Base-by-base conservation (phyloP, 2,888 invertebrate genomes). In the Lasioglossum malachurum region DNA sequence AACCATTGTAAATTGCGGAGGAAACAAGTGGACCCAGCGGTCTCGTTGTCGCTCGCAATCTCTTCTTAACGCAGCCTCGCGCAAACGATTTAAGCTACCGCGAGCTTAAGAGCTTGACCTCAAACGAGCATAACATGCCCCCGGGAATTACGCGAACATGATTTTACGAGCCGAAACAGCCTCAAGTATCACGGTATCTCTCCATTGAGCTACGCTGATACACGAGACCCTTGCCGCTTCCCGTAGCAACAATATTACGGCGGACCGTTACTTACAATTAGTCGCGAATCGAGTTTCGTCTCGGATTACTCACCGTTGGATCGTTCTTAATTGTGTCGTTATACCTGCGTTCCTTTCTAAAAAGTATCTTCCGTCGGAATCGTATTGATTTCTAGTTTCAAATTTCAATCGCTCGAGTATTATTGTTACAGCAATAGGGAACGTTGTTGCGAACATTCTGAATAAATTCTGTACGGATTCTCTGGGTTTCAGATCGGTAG, bases 21-120 rank as follows among this genome's bases (percentile, higher is more conserved):
- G 83, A 87, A 80, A 83, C 73, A 53, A 79, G 69, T 71, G 74
- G 89, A 86, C 89, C 85, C 88, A 83, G 86, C 86, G 89, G 82
- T 86, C 87, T 89, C 89, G 89, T 90, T 91, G 91, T 88, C 90
- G 91, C 89, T 92, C 82, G 86, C 90, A 91, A 91, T 91, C 92
- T 91, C 90, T 91, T 89, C 86, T 89, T 88, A 80, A 86, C 86
- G 84, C 82, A 79, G 46, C 77, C 81, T 82, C 84, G 78, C 78
- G 81, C 84, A 89, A 90, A 85, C 88, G 87, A 85, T 85, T 86
- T 92, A 92, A 92, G 91, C 92, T 88, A 76, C 78, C 72, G 87
- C 86, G 82, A 49, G 91, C 91, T 92, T 92, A 91, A 92, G 90
- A 90, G 91, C 91, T 92, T 90, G 91, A 90, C 92, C 92, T 88